Conservation (phyloP, 2,797 vertebrate genomes). For the Pipistrellus pipistrellus region DNA sequence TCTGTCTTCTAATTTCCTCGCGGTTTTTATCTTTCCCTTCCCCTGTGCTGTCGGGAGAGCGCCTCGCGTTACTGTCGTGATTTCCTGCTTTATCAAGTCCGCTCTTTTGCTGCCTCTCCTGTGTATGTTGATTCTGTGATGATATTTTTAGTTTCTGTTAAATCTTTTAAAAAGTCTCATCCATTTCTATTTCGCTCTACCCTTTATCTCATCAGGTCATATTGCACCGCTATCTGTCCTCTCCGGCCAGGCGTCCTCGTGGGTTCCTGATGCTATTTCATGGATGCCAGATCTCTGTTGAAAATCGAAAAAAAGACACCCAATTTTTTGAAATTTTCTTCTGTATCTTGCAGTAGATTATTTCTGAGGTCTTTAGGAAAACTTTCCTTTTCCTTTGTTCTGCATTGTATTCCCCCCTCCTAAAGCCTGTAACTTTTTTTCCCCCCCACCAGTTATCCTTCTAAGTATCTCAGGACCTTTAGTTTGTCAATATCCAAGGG, state of each 20-base stretch:
- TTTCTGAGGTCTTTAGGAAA: neutral
- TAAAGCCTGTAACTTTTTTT: neutral
- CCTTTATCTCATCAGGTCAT: neutral
- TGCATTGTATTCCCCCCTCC: accelerated
- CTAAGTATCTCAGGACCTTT: neutral
- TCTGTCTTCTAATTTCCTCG: neutral
- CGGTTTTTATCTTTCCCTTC: neutral
- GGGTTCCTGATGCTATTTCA: neutral
- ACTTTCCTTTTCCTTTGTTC: neutral
- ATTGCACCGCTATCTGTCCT: neutral
- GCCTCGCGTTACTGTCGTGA: neutral
- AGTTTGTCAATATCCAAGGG: neutral
- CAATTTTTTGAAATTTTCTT: neutral
- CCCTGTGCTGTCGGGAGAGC: neutral
- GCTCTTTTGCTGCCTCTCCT: neutral
- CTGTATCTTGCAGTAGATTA: neutral
- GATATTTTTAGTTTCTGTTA: conserved; percentile 51
- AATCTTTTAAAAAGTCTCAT: neutral
- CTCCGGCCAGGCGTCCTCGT: neutral
- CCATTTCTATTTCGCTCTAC: neutral
- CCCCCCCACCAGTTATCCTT: neutral
- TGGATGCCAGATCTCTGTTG: neutral
- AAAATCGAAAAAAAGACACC: neutral
- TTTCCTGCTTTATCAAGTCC: neutral
- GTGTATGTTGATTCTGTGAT: conserved; percentile 36